Evolutionary conservation across 2,888 invertebrate genomes (phyloP).

Genomic region (Netelia fuscicornis): DNA sequence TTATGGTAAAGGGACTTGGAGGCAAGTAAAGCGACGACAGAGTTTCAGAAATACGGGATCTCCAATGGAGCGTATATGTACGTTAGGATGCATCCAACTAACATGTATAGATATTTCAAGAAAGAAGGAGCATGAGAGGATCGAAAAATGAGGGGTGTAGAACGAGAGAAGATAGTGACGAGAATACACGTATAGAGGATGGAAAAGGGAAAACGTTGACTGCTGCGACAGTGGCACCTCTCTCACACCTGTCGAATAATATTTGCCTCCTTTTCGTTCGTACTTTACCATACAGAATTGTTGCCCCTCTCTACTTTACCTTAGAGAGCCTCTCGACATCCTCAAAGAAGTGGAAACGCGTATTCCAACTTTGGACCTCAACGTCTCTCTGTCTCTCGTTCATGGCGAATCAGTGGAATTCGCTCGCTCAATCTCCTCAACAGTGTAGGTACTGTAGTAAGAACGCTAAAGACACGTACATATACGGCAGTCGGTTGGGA

Average conservation of each 20-base stretch:
- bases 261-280: constrained; percentile 16
- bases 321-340: not conserved
- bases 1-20: not conserved
- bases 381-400: not conserved
- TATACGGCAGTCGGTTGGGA: not conserved
- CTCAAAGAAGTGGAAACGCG: not conserved
- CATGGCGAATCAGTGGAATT: not conserved
- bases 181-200: not conserved
- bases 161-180: not conserved
- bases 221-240: constrained; percentile 11
- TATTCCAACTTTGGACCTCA: not conserved
- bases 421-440: not conserved
- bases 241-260: constrained; percentile 44
- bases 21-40: constrained; percentile 30
- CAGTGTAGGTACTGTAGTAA: not conserved
- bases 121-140: not conserved
- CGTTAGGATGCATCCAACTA: constrained; percentile 32
- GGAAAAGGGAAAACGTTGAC: constrained; percentile 8
- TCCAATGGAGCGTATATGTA: constrained; percentile 50
- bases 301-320: not conserved
- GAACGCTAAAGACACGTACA: not conserved
- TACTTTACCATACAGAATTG: not conserved
- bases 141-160: constrained; percentile 2
- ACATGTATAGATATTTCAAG: constrained; percentile 27
- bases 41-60: constrained; percentile 26